A percentile compares a stretch with the other conserved stretches of the same genome.
These are phyloP conservation scores for Orthosia incerta DNA, from an alignment of 2,888 invertebrate species.

Conservation along the genomic window DNA sequence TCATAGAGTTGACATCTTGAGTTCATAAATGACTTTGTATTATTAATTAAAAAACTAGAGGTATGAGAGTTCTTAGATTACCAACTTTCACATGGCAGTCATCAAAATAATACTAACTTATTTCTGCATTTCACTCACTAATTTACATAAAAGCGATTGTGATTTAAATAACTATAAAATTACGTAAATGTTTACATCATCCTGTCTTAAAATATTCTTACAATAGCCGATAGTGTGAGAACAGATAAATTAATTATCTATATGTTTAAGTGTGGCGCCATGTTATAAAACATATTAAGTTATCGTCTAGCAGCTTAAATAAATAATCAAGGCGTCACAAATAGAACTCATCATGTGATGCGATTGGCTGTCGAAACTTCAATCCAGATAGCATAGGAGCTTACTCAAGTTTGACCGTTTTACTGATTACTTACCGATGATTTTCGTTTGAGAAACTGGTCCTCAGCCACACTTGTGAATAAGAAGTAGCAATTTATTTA, in stretches of 20 bases:
- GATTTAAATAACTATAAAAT: constrained; percentile 29
- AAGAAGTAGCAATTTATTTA: constrained; percentile 12
- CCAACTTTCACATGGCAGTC: constrained; percentile 15
- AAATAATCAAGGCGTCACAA: neutral
- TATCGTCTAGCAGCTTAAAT: constrained; percentile 1
- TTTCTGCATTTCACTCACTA: constrained; percentile 16
- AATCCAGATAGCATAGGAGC: too few species aligned
- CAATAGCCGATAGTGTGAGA: constrained; percentile 37
- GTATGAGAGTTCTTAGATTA: neutral
- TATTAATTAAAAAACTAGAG: too few species aligned
- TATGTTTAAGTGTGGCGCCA: constrained; percentile 16
- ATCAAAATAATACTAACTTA: neutral
- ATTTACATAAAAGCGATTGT: constrained; percentile 37
- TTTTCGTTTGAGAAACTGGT: neutral
- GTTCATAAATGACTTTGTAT: too few species aligned
- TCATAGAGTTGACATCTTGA: too few species aligned
- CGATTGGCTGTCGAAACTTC: neutral
- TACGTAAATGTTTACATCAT: constrained; percentile 44
- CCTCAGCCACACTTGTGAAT: neutral
- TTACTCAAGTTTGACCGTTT: too few species aligned
- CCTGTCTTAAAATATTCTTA: constrained; percentile 29
- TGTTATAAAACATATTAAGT: constrained; percentile 15
- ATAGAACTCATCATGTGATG: neutral
- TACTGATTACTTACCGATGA: too few species aligned
- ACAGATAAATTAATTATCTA: constrained; percentile 34